Evolutionary conservation across 2,113 vertebrate genomes (phyloP).

Genomic region (Actinemys pallida): DNA sequence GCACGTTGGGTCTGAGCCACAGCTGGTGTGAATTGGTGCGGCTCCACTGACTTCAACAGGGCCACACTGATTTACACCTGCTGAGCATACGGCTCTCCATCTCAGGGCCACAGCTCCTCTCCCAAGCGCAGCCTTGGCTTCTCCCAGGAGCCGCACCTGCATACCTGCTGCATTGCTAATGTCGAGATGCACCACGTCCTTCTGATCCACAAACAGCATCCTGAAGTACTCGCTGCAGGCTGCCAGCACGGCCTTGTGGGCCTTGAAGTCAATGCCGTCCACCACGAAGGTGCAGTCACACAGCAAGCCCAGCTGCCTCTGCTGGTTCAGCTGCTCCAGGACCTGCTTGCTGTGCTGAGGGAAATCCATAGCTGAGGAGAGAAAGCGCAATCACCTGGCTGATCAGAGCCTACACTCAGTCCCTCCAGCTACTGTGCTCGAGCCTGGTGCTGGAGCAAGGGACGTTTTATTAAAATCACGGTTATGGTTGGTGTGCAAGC

Average conservation of each 20-base stretch:
- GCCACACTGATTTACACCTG: neutral
- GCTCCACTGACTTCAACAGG: neutral
- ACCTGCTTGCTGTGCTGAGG: slow-evolving; percentile 95
- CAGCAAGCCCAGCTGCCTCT: slow-evolving; percentile 92
- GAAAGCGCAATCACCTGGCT: neutral
- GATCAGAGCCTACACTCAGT: neutral
- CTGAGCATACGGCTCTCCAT: neutral
- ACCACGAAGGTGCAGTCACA: slow-evolving; percentile 99
- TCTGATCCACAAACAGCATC: slow-evolving; percentile 96
- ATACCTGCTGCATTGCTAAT: slow-evolving; percentile 97
- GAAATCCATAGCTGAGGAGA: slow-evolving; percentile 90
- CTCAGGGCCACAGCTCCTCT: neutral
- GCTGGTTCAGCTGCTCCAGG: slow-evolving; percentile 94
- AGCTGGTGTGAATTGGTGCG: neutral
- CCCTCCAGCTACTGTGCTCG: neutral
- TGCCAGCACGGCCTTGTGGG: slow-evolving; percentile 95
- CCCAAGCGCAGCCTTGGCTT: neutral
- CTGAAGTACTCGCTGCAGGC: slow-evolving; percentile 97
- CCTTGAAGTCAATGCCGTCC: slow-evolving; percentile 96
- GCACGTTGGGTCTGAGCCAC: neutral
- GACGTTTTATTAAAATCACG: neutral
- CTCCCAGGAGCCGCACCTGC: neutral
- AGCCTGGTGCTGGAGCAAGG: neutral
- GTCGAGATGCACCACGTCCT: slow-evolving; percentile 97
- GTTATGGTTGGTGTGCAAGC: neutral